Evolutionary conservation across 64 coral and sea anemone genomes (phyloP), one percentile per base, ranked within the genome.

Genomic region (Montipora sp.): DNA sequence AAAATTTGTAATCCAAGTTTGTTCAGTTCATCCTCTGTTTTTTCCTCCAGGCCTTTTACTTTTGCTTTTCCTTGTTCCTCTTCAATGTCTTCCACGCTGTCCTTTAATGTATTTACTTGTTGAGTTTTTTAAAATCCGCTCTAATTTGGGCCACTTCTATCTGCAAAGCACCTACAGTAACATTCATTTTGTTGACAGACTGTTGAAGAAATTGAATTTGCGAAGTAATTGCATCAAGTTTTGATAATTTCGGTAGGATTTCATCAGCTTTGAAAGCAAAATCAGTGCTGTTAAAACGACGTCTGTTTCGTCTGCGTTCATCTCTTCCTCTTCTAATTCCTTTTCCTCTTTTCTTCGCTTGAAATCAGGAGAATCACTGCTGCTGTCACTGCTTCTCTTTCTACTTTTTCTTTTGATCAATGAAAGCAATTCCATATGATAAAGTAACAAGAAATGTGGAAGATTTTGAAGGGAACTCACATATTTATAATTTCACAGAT

Each of bases 151-250:
- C 51, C 51, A 57, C 51, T 57, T 74, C 71, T 14, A 27, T 74
- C 24, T 74, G n/a, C 71, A 21, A 74, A 74, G n/a, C 24, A 74
- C 71, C 23, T 74, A 74, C n/a, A 0, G 51, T 10, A 7, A 57
- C 10, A 63, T 63, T 63, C 59, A 63, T 63, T 63, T 63, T 63
- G 59, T 63, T 19, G 23, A 73, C 69, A 5, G 69, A 73, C 19
- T 73, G 69, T 73, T 73, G 69, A 27, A 73, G 69, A 23, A 27
- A 73, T 3, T 73, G n/a, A 73, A 73, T 73, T 73, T 73, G 69
- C 23, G n/a, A 23, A 27, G 19, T 27, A 4, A 73, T 73, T 23
- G 23, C 19, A 73, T 73, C 69, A 73, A 73, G 69, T 73, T 73
- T 73, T 10, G 5, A 21, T 27, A 73, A 27, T n/a, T 73, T 73